Base-by-base conservation (phyloP, 1,140 invertebrate genomes). In the Zaprionus tsacasi region DNA sequence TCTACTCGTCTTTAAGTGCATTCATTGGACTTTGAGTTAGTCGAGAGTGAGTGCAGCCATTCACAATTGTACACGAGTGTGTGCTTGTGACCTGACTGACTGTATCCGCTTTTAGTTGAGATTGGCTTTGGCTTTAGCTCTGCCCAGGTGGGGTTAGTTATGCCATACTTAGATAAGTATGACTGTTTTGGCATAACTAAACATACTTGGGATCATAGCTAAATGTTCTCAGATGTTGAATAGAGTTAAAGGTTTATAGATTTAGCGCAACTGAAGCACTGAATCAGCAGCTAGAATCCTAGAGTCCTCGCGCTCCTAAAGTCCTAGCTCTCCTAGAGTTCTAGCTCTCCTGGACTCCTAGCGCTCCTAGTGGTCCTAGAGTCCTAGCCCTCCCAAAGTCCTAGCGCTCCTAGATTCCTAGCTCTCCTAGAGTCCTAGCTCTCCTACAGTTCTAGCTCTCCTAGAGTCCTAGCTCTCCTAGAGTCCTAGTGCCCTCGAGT, bases 11-110 rank as follows among this genome's bases (percentile, higher is more conserved):
- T 21, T 65, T 43, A 52, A 55, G 63, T 65, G 63, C 63, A 65
- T 65, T 65, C 52, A 65, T 65, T 65, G 60, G 33, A 36, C 30
- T 64, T 63, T 63, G 60, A 48, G 33, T 15, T 27, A 25, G 45
- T 8, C n/a, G 21, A 64, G 13, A 27, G 30, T 38, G 10, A 27
- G 45, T 52, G 60, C 45, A 61, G 30, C 25, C 43, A 48, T 61
- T 61, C 30, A 60, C 43, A 10, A 21, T 3, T 15, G 17, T 50
- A 10, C 11, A 10, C 11, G 17, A 12, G 3, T 50, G 45, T 17
- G 8, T 40, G 11, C 5, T 3, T 50, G 4, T 11, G 11, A 50
- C 11, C 45, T 50, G 21, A 17, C 15, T 50, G 3, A 11, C 17
- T 25, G 11, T 25, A 50, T 17, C 11, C 5, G 45, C 3, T 21